These are phyloP conservation scores for Julus scandinavius DNA, from an alignment of 2,888 invertebrate species.

Conservation along the genomic window DNA sequence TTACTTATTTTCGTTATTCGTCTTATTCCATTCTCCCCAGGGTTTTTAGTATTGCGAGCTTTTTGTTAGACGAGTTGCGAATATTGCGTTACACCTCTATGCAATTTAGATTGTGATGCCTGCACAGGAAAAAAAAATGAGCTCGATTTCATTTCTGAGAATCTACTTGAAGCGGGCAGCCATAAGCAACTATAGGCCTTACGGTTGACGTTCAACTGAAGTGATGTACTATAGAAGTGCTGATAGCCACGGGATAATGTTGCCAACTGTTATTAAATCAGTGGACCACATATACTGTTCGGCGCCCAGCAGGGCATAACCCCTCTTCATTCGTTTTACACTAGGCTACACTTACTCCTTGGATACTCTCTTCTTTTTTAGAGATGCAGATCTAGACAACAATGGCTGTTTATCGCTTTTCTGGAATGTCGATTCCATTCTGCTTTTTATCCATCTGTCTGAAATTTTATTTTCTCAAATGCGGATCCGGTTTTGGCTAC, in stretches of 20 bases:
- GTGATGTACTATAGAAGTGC: conserved; percentile 15
- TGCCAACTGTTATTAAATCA: conserved; percentile 42
- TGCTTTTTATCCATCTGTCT: background rate
- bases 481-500: background rate
- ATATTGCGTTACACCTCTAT: conserved; percentile 33
- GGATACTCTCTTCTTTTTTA: background rate
- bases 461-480: background rate
- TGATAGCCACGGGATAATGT: conserved; percentile 30
- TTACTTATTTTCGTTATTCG: conserved; percentile 41
- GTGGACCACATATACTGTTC: background rate
- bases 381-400: background rate
- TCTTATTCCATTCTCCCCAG: background rate
- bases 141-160: conserved; percentile 35
- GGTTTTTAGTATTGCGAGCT: background rate
- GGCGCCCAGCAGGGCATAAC: conserved; percentile 36
- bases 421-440: background rate
- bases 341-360: background rate
- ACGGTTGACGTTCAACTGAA: conserved; percentile 2
- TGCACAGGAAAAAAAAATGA: background rate
- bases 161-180: background rate
- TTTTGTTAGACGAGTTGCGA: conserved; percentile 5
- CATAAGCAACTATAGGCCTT: background rate
- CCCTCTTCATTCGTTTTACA: conserved; percentile 20
- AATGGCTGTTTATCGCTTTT: conserved; percentile 12
- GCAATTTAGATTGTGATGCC: background rate